phyloP scores from a whole-genome alignment of 2,888 invertebrate genomes.

The Ferrisia virgata region DNA sequence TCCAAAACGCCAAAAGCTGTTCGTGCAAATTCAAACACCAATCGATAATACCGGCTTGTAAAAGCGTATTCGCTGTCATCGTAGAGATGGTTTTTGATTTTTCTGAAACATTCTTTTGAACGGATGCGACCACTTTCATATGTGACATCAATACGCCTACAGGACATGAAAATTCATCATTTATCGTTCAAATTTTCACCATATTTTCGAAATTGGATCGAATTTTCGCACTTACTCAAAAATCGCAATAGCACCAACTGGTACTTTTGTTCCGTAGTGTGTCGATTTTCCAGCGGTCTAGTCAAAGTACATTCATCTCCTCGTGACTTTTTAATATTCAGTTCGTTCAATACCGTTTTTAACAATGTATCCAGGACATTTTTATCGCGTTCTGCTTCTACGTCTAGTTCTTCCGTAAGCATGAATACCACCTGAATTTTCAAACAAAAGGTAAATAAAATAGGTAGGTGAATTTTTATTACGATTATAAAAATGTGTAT shows the following conservation, averaged over 20 bases:
- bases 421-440: constrained; percentile 66
- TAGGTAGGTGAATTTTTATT: too few relatives aligned
- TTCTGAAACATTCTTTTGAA: constrained; percentile 50
- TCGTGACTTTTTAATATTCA: constrained; percentile 65
- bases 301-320: constrained; percentile 47
- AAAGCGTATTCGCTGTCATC: constrained; percentile 67
- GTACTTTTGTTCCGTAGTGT: constrained; percentile 35
- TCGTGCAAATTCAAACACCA: constrained; percentile 71
- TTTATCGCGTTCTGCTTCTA: constrained; percentile 76
- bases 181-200: background rate
- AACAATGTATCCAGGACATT: constrained; percentile 73
- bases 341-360: constrained; percentile 67
- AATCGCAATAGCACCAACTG: constrained; percentile 84
- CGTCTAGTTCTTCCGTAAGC: constrained; percentile 84
- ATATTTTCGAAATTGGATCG: background rate
- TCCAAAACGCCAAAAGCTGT: constrained; percentile 53
- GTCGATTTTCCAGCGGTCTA: constrained; percentile 25
- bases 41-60: constrained; percentile 67
- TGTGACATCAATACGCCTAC: constrained; percentile 35
- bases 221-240: constrained; percentile 59
- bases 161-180: background rate
- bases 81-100: constrained; percentile 63
- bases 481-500: too few relatives aligned
- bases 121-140: constrained; percentile 34
- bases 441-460: too few relatives aligned